These are phyloP conservation scores for Camarhynchus parvulus DNA, from an alignment of 2,113 vertebrate genomes.

Conservation along the genomic window DNA sequence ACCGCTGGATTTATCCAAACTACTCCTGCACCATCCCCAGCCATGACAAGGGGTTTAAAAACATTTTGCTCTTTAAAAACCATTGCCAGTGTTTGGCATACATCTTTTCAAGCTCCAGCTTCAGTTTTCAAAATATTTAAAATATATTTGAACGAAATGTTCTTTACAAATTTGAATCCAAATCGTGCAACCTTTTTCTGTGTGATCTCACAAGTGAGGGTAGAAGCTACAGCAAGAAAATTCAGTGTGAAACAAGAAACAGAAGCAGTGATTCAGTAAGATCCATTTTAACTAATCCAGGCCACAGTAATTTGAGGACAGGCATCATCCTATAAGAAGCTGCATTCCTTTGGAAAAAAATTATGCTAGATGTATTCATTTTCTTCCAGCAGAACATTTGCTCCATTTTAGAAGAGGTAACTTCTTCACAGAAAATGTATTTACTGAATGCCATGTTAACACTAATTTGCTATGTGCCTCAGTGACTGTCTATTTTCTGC, in stretches of 20 bases:
- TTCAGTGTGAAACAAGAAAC: neutral
- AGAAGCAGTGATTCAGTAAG: neutral
- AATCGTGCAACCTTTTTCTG: neutral
- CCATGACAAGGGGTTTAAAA: neutral
- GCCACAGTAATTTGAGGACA: neutral
- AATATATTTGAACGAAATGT: neutral
- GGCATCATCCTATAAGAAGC: neutral
- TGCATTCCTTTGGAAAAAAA: neutral
- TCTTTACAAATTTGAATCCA: neutral
- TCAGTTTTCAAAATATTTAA: neutral
- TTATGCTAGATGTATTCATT: rapidly evolving
- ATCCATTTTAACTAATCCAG: neutral
- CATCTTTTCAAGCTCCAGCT: neutral
- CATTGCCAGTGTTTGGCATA: neutral
- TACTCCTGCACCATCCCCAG: neutral
- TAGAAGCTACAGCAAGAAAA: neutral
- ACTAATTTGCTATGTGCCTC: neutral
- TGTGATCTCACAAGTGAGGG: neutral
- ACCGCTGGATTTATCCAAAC: neutral
- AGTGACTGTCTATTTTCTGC: neutral
- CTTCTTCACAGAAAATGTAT: neutral
- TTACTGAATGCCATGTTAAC: neutral
- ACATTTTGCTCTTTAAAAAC: neutral
- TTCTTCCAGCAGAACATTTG: neutral
- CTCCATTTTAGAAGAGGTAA: neutral